Conservation (phyloP, 2,113 vertebrate genomes). For the Bujurquina vittata region DNA sequence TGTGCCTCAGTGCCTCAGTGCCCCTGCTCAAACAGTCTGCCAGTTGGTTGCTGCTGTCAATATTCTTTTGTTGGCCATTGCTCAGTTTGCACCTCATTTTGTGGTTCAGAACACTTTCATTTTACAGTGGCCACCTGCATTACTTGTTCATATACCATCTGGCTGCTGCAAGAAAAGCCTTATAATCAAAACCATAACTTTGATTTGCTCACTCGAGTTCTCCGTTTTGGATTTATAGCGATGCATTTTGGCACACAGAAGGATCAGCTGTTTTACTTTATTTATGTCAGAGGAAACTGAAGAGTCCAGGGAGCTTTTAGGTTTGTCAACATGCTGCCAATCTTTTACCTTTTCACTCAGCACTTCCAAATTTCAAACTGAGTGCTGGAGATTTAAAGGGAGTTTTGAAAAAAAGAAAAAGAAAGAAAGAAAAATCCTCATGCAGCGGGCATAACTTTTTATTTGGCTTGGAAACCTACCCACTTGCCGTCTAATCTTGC, state of each 20-base stretch:
- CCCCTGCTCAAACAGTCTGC: constrained; percentile 2
- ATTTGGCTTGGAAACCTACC: constrained; percentile 29
- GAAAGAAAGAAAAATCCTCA: neutral
- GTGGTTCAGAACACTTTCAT: constrained; percentile 37
- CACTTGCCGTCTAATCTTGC: constrained; percentile 60
- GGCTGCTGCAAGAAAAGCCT: constrained; percentile 20
- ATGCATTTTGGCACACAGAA: constrained; percentile 26
- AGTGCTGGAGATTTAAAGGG: constrained; percentile 24
- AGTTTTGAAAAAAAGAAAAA: neutral
- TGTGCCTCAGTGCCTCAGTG: neutral
- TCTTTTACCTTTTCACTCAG: constrained; percentile 19
- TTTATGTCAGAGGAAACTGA: constrained; percentile 37
- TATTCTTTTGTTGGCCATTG: constrained; percentile 9
- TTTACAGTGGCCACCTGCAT: constrained; percentile 43
- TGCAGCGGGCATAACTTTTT: constrained; percentile 29
- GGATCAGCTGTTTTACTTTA: constrained; percentile 37
- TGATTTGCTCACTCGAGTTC: constrained; percentile 29
- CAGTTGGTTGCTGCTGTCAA: constrained; percentile 3
- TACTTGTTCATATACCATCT: constrained; percentile 37
- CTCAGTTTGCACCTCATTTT: constrained; percentile 32
- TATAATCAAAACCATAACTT: constrained; percentile 52
- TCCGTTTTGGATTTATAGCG: constrained; percentile 33
- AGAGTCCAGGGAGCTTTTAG: constrained; percentile 31
- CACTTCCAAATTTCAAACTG: constrained; percentile 12
- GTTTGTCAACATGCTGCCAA: constrained; percentile 36